phyloP scores from a whole-genome alignment of 2,113 vertebrate genomes.

The Corythoichthys intestinalis region DNA sequence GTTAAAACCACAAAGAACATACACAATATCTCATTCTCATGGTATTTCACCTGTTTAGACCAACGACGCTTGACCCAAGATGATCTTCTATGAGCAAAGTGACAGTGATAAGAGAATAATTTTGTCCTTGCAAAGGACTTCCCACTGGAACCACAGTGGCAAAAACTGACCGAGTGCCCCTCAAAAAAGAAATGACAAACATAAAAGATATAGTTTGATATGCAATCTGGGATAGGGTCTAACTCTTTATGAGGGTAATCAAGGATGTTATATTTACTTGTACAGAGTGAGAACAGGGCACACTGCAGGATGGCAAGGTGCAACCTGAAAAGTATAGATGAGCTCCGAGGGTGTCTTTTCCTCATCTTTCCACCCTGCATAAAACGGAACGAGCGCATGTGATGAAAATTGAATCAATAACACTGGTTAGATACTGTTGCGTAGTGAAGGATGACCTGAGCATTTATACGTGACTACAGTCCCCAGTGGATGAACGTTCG shows the following conservation, averaged over 20 bases:
- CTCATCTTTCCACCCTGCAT: constrained; percentile 71
- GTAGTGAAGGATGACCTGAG: constrained; percentile 58
- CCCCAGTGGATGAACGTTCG: constrained; percentile 61
- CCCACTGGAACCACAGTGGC: constrained; percentile 65
- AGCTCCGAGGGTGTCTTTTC: constrained; percentile 59
- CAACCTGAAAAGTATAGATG: constrained; percentile 71
- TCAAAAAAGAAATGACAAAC: constrained; percentile 25
- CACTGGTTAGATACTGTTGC: no score
- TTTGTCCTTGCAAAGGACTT: constrained; percentile 14
- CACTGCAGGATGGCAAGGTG: constrained; percentile 40
- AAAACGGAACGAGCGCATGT: background rate
- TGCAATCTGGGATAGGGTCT: no score
- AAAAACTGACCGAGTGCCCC: constrained; percentile 67
- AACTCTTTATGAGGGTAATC: background rate
- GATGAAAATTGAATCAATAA: no score
- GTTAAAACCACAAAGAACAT: background rate
- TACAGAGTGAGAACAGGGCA: constrained; percentile 71
- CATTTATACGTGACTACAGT: constrained; percentile 69
- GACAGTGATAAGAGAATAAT: constrained; percentile 51
- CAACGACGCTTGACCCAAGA: constrained; percentile 61
- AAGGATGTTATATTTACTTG: constrained; percentile 36
- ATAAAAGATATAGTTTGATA: background rate
- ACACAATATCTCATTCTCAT: background rate
- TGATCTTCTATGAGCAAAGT: constrained; percentile 67
- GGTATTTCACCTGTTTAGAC: constrained; percentile 64